These are phyloP conservation scores for Corydoras sp. DNA, from an alignment of 2,113 vertebrate species.

Conservation along the genomic window DNA sequence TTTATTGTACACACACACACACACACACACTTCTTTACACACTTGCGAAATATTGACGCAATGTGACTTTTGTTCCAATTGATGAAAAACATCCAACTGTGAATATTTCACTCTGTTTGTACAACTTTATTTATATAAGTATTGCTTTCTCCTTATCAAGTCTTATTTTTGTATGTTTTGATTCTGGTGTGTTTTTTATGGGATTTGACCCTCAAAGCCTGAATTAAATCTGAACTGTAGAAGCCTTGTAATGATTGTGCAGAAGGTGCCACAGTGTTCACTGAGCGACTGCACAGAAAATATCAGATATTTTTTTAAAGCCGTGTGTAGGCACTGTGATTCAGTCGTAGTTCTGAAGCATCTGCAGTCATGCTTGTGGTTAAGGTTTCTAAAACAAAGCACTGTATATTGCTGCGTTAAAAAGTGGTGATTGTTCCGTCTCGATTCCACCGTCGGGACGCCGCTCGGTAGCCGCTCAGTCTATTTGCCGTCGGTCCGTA, in stretches of 20 bases:
- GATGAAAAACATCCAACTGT: conserved; percentile 31
- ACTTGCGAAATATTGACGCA: neutral
- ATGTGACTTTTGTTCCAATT: neutral
- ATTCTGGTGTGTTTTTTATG: conserved; percentile 1
- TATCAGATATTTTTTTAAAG: no score
- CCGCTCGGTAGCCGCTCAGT: neutral
- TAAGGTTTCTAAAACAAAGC: neutral
- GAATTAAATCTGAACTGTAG: no score
- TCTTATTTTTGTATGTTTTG: conserved; percentile 20
- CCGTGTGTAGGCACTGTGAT: no score
- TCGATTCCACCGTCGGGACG: neutral
- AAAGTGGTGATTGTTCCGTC: conserved; percentile 2
- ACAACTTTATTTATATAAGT: conserved; percentile 18
- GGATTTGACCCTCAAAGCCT: neutral
- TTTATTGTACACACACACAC: neutral
- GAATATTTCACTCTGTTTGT: conserved; percentile 26
- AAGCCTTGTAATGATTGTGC: no score
- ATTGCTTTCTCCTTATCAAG: neutral
- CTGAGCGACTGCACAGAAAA: no score
- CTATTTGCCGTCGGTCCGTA: neutral
- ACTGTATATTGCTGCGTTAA: conserved; percentile 24
- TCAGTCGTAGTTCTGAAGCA: no score
- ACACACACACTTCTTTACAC: neutral
- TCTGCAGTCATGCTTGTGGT: neutral
- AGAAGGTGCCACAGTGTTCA: no score